A percentile compares a stretch with the other conserved stretches of the same genome.
phyloP scores from a whole-genome alignment of 2,797 vertebrate genomes.

The Fringilla coelebs region DNA sequence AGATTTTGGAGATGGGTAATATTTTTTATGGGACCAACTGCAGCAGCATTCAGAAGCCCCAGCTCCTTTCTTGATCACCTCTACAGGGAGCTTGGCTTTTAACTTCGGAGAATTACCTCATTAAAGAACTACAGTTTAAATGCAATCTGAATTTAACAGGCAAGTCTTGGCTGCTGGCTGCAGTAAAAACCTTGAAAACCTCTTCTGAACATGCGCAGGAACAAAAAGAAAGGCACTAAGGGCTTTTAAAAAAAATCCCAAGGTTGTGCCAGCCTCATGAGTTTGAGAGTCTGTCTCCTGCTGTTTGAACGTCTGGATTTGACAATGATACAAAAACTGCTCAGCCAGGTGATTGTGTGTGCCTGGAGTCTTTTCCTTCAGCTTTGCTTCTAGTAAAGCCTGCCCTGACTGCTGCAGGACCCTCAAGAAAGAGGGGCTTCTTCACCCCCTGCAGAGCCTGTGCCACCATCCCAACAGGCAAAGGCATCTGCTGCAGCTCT shows the following conservation, averaged over 20 bases:
- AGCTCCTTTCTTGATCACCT: not conserved
- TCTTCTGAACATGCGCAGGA: not conserved
- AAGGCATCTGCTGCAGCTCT: not conserved
- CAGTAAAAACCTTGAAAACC: not conserved
- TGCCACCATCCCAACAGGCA: not conserved
- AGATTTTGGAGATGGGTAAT: not conserved
- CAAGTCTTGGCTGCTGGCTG: not conserved
- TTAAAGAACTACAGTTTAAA: not conserved
- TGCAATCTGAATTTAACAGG: not conserved
- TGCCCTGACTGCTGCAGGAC: not conserved
- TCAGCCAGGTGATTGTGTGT: not conserved
- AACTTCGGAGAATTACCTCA: not conserved
- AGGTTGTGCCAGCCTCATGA: not conserved
- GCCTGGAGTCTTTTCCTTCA: not conserved
- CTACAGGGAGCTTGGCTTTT: not conserved
- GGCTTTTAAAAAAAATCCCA: not conserved
- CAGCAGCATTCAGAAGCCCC: not conserved
- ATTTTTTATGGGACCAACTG: not conserved
- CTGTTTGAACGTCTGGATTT: not conserved
- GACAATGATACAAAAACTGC: not conserved
- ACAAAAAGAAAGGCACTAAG: not conserved
- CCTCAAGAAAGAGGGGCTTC: not conserved
- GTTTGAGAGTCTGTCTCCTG: not conserved
- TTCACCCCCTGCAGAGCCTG: not conserved
- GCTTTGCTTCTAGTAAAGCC: not conserved